Percentiles rank a stretch among this genome's conserved stretches.
These are phyloP conservation scores for Idaea dimidiata DNA, from an alignment of 2,888 invertebrate genomes.

Conservation along the genomic window DNA sequence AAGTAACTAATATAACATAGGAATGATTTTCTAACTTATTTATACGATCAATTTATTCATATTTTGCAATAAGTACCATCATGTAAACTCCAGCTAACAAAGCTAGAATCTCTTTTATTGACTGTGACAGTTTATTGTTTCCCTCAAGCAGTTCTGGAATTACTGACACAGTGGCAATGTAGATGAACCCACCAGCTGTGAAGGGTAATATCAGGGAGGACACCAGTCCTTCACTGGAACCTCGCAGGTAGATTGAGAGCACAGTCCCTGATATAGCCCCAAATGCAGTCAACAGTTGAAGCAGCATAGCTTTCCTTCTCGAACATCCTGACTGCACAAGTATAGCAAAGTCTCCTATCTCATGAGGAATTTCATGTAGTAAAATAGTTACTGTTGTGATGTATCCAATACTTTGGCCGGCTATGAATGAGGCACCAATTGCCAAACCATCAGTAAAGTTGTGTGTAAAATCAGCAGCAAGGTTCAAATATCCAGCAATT, in stretches of 20 bases:
- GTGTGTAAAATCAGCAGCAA: constrained; percentile 98
- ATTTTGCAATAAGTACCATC: constrained; percentile 96
- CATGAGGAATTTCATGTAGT: constrained; percentile 99
- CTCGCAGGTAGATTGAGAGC: constrained; percentile 92
- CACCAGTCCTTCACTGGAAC: constrained; percentile 84
- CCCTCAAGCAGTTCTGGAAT: constrained; percentile 98
- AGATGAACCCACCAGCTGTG: constrained; percentile 99
- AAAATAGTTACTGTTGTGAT: constrained; percentile 97
- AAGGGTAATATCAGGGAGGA: constrained; percentile 96
- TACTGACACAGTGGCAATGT: constrained; percentile 99
- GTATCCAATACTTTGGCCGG: constrained; percentile 91
- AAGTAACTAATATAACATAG: neutral
- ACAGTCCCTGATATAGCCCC: constrained; percentile 97
- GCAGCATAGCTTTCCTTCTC: constrained; percentile 94
- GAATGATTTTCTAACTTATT: constrained; percentile 6
- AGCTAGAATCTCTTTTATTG: constrained; percentile 94
- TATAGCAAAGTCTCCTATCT: constrained; percentile 99
- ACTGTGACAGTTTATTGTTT: constrained; percentile 90
- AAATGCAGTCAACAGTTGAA: constrained; percentile 96
- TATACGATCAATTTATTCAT: constrained; percentile 52
- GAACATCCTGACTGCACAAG: constrained; percentile 98
- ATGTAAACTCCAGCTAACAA: constrained; percentile 94
- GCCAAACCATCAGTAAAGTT: constrained; percentile 99
- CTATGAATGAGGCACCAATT: constrained; percentile 98
- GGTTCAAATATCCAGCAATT: constrained; percentile 92